A percentile compares a stretch with the other conserved stretches of the same genome.
Conservation (phyloP, 2,113 vertebrate species). For the Heterotis niloticus region DNA sequence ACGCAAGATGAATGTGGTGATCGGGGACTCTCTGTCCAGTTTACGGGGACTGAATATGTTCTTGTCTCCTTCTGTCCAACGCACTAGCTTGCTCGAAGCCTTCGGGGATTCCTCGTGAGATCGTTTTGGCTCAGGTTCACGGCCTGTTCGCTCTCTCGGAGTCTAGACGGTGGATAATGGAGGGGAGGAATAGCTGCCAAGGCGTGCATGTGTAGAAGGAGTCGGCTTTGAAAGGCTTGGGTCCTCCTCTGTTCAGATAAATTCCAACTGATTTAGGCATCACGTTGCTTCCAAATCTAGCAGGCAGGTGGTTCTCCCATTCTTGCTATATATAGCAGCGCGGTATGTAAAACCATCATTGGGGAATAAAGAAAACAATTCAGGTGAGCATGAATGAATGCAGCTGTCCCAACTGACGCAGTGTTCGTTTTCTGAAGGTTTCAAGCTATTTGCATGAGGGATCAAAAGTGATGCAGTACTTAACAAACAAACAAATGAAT, state of each 20-base stretch:
- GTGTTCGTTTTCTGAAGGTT: neutral
- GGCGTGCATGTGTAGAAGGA: conserved; percentile 10
- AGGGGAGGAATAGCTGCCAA: conserved; percentile 1
- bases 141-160: neutral
- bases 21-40: neutral
- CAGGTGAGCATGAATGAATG: conserved; percentile 4
- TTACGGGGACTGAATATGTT: neutral
- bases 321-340: neutral
- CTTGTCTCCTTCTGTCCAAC: neutral
- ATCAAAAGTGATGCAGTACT: neutral
- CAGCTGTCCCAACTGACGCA: neutral
- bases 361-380: conserved; percentile 9
- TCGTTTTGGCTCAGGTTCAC: neutral
- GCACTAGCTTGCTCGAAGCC: neutral
- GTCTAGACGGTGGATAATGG: conserved; percentile 11
- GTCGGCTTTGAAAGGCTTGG: neutral
- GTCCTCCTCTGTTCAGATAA: conserved; percentile 7
- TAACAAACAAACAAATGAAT: neutral
- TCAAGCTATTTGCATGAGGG: neutral
- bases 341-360: neutral
- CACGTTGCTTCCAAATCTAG: neutral
- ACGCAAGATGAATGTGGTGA: neutral
- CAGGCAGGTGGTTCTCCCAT: conserved; percentile 1
- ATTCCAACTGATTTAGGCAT: conserved; percentile 13
- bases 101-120: neutral